These are phyloP conservation scores for Pristionchus fissidentatus DNA, from an alignment of 2,888 invertebrate genomes.

Conservation along the genomic window DNA sequence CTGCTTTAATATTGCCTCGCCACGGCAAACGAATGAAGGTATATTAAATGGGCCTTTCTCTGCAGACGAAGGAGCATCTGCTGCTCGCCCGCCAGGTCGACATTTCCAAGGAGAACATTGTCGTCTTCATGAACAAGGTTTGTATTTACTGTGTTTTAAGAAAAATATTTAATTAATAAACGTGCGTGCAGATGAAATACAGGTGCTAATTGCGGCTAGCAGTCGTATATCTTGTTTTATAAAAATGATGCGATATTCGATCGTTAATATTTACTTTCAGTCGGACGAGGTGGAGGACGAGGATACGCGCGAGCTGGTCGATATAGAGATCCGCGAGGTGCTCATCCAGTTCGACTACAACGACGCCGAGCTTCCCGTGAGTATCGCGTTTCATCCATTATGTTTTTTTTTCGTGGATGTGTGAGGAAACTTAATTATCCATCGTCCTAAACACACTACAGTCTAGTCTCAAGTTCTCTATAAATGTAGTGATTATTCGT, in stretches of 20 bases:
- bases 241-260: background rate
- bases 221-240: background rate
- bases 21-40: background rate
- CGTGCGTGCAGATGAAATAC: background rate
- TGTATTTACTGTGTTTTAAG: background rate
- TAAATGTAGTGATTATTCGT: background rate
- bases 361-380: slow-evolving; percentile 84
- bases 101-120: slow-evolving; percentile 84
- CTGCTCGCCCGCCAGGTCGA: slow-evolving; percentile 94
- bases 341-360: slow-evolving; percentile 95
- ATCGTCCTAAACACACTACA: no score
- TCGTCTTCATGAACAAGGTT: slow-evolving; percentile 92
- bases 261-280: background rate
- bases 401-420: no score
- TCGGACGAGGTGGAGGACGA: slow-evolving; percentile 69
- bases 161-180: background rate
- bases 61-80: slow-evolving; percentile 92
- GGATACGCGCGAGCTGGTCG: slow-evolving; percentile 73
- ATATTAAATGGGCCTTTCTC: background rate
- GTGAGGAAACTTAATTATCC: no score
- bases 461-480: background rate
- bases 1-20: background rate
- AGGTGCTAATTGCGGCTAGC: background rate
- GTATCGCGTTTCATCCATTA: slow-evolving; percentile 4
- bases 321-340: slow-evolving; percentile 78